A percentile compares a stretch with the other conserved stretches of the same genome.
Evolutionary conservation across 2,113 vertebrate genomes (phyloP).

Genomic region (Hystrix brachyura): DNA sequence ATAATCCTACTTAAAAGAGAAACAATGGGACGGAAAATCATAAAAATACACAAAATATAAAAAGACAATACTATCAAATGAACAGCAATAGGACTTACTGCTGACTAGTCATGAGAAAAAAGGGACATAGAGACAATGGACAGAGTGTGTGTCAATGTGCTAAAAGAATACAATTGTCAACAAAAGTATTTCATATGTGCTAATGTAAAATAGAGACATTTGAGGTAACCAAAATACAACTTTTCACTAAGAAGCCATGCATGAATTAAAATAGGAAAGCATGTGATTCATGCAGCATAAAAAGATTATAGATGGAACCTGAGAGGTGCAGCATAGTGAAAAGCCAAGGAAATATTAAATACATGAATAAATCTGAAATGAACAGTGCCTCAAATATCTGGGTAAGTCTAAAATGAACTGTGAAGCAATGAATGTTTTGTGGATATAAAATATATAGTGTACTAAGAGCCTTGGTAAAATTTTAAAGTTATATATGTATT

Average conservation of each 20-base stretch:
- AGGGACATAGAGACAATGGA: background rate
- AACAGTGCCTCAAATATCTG: background rate
- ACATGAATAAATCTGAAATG: background rate
- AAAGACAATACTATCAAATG: background rate
- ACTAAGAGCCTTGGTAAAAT: background rate
- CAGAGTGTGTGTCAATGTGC: background rate
- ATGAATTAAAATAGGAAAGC: background rate
- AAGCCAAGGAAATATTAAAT: background rate
- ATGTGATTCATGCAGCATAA: background rate
- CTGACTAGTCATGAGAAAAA: background rate
- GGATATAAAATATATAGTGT: background rate
- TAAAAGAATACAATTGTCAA: background rate
- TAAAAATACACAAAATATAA: background rate
- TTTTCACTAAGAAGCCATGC: background rate
- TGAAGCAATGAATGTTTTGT: background rate
- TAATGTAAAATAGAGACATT: background rate
- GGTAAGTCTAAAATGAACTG: background rate
- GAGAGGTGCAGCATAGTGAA: background rate
- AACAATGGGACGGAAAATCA: background rate
- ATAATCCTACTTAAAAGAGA: background rate
- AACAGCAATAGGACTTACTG: background rate
- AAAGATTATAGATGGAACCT: background rate
- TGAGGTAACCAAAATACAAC: background rate
- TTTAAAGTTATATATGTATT: background rate
- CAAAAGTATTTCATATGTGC: background rate